These are phyloP conservation scores for Pentalonia nigronervosa DNA, from an alignment of 1,140 invertebrate species.

Conservation along the genomic window DNA sequence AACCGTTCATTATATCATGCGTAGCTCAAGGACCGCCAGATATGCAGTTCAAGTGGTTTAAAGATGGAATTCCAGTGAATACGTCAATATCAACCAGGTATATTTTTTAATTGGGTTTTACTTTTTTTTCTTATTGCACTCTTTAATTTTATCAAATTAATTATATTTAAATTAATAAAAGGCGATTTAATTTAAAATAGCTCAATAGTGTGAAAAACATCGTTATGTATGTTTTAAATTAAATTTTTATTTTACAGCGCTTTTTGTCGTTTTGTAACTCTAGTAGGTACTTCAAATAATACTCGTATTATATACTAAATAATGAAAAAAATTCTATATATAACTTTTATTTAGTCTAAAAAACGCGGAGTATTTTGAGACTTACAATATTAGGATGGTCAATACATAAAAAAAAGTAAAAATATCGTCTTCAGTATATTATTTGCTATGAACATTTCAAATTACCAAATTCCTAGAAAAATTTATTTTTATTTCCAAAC, in stretches of 20 bases:
- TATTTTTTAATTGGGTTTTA: slow-evolving; percentile 59
- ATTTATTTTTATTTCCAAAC: neutral
- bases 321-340: neutral
- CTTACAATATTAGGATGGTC: neutral
- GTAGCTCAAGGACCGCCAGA: slow-evolving; percentile 76
- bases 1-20: slow-evolving; percentile 79
- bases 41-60: slow-evolving; percentile 81
- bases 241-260: neutral
- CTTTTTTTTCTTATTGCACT: neutral
- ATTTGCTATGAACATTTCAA: neutral
- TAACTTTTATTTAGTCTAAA: neutral
- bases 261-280: neutral
- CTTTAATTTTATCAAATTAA: neutral
- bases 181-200: neutral
- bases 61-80: slow-evolving; percentile 78
- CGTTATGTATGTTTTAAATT: neutral
- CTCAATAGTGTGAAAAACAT: neutral
- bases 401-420: neutral
- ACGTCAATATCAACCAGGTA: slow-evolving; percentile 75
- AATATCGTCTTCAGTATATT: neutral
- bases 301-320: neutral
- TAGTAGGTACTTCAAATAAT: neutral
- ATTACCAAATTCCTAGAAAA: neutral
- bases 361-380: neutral
- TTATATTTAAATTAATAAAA: neutral